phyloP scores from a whole-genome alignment of 2,113 vertebrate species.

The Dromiciops gliroides region DNA sequence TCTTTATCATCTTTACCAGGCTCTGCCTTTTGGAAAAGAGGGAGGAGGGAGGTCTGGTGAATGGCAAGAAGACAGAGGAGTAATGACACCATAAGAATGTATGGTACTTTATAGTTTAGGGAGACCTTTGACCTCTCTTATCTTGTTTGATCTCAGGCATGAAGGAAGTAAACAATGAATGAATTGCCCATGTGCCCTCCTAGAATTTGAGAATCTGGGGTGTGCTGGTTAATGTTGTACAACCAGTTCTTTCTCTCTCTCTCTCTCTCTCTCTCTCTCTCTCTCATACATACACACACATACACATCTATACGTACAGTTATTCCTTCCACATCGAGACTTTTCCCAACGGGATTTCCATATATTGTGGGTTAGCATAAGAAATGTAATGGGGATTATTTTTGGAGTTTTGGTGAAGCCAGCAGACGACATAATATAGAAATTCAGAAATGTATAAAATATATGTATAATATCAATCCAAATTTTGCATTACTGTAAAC shows the following conservation, averaged over 20 bases:
- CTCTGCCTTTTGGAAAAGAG: not conserved
- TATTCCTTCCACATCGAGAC: too few relatives aligned
- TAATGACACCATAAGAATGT: not conserved
- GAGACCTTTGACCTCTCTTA: not conserved
- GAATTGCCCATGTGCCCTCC: not conserved
- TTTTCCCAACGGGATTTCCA: not conserved
- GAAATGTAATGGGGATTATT: not conserved
- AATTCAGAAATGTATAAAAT: too few relatives aligned
- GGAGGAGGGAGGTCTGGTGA: not conserved
- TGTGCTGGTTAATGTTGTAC: too few relatives aligned
- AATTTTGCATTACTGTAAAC: too few relatives aligned
- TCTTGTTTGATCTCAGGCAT: not conserved
- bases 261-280: too few relatives aligned
- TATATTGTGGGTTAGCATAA: not conserved
- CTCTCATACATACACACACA: too few relatives aligned
- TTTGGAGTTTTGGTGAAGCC: too few relatives aligned
- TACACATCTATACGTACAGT: too few relatives aligned
- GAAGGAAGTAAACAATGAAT: not conserved
- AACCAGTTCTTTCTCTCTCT: too few relatives aligned
- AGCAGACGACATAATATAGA: too few relatives aligned
- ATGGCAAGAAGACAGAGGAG: not conserved
- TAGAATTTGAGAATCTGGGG: not conserved
- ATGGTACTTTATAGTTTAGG: not conserved
- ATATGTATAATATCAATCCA: too few relatives aligned
- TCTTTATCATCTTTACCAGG: not conserved